phyloP scores from a whole-genome alignment of 1,140 invertebrate species.

The Lethrus apterus region DNA sequence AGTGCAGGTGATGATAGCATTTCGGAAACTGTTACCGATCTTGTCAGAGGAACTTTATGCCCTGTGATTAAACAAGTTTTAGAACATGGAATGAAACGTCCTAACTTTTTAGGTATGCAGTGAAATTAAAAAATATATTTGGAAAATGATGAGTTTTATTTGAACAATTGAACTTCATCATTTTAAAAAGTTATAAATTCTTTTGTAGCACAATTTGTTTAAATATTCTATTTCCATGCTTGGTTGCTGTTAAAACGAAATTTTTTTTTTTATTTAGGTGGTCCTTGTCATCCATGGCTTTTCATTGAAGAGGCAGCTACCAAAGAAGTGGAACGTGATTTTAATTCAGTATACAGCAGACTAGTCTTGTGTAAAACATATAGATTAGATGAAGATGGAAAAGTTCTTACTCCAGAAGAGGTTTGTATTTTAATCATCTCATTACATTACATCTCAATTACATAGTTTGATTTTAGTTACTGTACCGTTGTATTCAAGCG shows the following conservation, averaged over 20 bases:
- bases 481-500: conserved; percentile 93
- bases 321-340: conserved; percentile 95
- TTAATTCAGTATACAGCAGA: conserved; percentile 95
- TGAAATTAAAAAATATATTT: no score
- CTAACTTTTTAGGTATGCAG: conserved; percentile 57
- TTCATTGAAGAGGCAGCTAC: conserved; percentile 97
- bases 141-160: no score
- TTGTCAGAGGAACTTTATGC: conserved; percentile 89
- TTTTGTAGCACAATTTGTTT: no score
- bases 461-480: conserved; percentile 51
- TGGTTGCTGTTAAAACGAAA: no score
- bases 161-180: no score
- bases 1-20: conserved; percentile 96
- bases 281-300: conserved; percentile 95
- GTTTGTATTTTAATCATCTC: conserved; percentile 47
- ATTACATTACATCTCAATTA: no score
- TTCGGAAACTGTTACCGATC: conserved; percentile 90
- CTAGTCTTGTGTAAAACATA: conserved; percentile 98
- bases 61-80: conserved; percentile 91
- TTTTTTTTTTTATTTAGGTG: conserved; percentile 49
- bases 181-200: no score
- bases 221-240: no score
- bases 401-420: conserved; percentile 97
- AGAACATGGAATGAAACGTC: conserved; percentile 91
- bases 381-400: conserved; percentile 96